Conservation (phyloP, 2,113 vertebrate genomes). For the Rynchops niger region DNA sequence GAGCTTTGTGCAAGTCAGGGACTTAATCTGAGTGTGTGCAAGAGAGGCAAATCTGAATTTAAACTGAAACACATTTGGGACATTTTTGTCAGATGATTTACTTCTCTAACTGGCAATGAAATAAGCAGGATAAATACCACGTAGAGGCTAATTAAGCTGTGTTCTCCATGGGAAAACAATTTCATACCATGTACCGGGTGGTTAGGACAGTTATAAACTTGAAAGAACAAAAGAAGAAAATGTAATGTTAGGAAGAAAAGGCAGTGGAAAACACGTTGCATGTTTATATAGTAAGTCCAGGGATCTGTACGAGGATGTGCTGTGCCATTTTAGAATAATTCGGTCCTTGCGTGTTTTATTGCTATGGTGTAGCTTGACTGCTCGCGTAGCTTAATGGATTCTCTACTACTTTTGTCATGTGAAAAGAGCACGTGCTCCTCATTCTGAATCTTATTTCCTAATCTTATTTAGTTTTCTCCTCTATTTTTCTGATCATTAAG, state of each 20-base stretch:
- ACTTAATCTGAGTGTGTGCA: not conserved
- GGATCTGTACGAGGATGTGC: not conserved
- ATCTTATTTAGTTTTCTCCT: not conserved
- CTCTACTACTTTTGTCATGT: not conserved
- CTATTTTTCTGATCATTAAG: not conserved
- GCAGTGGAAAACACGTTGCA: not conserved
- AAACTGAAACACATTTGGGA: not conserved
- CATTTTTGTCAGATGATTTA: not conserved
- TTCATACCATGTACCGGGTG: not conserved
- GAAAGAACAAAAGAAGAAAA: not conserved
- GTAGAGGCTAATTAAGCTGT: slow-evolving; percentile 4
- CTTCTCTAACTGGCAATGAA: not conserved
- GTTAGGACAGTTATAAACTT: not conserved
- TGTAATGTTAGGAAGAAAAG: not conserved
- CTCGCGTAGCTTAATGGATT: not conserved
- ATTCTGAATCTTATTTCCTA: not conserved
- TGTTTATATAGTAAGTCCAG: not conserved
- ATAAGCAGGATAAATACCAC: not conserved
- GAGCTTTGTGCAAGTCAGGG: not conserved
- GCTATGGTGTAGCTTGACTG: not conserved
- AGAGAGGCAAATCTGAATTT: not conserved
- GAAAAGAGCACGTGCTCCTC: not conserved
- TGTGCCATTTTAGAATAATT: not conserved
- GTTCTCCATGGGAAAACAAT: not conserved
- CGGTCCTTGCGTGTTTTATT: not conserved